phyloP scores from a whole-genome alignment of 1,140 invertebrate species.

The Sesamia nonagrioides region DNA sequence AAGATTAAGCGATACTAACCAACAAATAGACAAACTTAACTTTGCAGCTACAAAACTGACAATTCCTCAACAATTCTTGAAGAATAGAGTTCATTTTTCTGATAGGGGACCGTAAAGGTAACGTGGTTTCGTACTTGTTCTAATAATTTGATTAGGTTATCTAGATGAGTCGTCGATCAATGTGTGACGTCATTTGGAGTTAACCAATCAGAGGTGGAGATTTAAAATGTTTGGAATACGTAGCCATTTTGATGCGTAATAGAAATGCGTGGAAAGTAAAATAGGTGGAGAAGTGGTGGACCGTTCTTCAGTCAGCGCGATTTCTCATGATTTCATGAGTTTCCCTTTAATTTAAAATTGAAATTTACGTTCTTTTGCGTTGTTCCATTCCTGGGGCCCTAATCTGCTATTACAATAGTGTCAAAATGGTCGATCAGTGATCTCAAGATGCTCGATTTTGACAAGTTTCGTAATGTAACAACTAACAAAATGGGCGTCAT shows the following conservation, averaged over 20 bases:
- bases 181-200: slow-evolving; percentile 44
- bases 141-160: slow-evolving; percentile 55
- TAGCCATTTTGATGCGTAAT: background rate
- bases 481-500: too few species aligned
- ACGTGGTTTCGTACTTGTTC: slow-evolving; percentile 25
- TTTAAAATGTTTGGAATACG: slow-evolving; percentile 7
- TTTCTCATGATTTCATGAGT: too few species aligned
- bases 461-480: too few species aligned
- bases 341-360: too few species aligned
- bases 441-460: too few species aligned
- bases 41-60: background rate
- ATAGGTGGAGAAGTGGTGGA: too few species aligned
- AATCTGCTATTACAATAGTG: too few species aligned
- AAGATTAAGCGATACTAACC: slow-evolving; percentile 44
- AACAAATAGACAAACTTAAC: slow-evolving; percentile 36
- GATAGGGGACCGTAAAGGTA: background rate
- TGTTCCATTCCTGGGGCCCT: too few species aligned
- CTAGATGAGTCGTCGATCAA: slow-evolving; percentile 48
- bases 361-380: too few species aligned
- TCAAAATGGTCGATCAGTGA: too few species aligned
- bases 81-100: slow-evolving; percentile 13
- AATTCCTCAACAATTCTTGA: background rate
- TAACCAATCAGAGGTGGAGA: slow-evolving; percentile 8
- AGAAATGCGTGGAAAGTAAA: background rate
- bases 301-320: too few species aligned